Conservation (phyloP, 2,113 vertebrate genomes). For the Oenanthe oenanthe region DNA sequence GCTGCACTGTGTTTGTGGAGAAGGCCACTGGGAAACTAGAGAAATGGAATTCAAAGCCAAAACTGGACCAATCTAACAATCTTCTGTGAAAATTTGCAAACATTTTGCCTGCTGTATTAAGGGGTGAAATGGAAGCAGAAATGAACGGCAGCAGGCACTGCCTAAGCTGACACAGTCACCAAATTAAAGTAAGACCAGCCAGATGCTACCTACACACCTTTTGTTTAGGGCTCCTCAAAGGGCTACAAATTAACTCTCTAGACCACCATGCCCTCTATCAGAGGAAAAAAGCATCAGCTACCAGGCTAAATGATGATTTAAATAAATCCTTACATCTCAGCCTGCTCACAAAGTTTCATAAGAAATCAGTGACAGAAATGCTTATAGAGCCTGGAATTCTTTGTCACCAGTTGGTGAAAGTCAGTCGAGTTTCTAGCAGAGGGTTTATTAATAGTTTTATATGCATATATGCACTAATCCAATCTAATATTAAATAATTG, state of each 20-base stretch:
- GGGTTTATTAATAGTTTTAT: background rate
- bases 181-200: background rate
- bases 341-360: background rate
- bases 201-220: background rate
- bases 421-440: background rate
- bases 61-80: background rate
- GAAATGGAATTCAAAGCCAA: background rate
- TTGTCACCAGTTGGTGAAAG: background rate
- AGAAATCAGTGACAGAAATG: background rate
- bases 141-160: background rate
- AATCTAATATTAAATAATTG: background rate
- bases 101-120: background rate
- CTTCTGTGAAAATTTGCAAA: fast-evolving
- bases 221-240: background rate
- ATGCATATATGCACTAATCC: background rate
- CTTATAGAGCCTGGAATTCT: background rate
- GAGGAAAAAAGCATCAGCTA: background rate
- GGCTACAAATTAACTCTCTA: background rate
- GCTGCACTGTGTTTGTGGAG: background rate
- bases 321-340: background rate
- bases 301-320: background rate
- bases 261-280: fast-evolving
- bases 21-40: background rate
- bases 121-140: background rate
- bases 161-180: background rate